Base-by-base conservation (phyloP, 2,113 vertebrate genomes). In the Rissa tridactyla region DNA sequence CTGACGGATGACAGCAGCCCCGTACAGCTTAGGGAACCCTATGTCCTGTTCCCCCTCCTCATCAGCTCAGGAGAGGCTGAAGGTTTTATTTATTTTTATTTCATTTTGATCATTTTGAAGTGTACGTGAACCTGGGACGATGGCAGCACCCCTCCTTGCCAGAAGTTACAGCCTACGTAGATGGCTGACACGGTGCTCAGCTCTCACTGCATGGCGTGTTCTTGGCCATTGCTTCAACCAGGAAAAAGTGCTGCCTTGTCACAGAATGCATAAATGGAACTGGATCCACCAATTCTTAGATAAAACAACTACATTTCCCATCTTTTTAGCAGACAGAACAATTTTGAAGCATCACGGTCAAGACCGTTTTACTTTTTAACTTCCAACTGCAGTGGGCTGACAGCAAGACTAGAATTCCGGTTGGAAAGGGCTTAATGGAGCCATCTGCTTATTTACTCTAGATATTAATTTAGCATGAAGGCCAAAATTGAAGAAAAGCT, bases 381-480 rank as follows among this genome's bases (percentile, higher is more conserved):
- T 65, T 46, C 83, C 87, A 60, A 42, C 2, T 54, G 90, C 69
- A 64, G 58, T 0, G 47, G 38, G 61, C 66, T 69, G 86, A 90
- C 29, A 46, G 34, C 6, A n/a, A 57, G 80, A 51, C 40, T n/a
- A 36, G 22, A 82, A 55, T 38, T 77, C 30, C 82, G 89, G 47
- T 32, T 47, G 49, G 54, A 70, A 52, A 44, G 85, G 84, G 68
- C 58, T 60, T 25, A 40, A 54, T 14, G n/a, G 78, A 93, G 34
- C 86, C 91, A 94, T 84, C 88, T 92, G 72, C 70, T 90, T 87
- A 40, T 93, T 92, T 81, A 90, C 82, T 73, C 42, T 32, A 69
- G n/a, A 36, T 66, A 62, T 11, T 66, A 83, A 80, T 64, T 77
- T 18, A 54, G 69, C 86, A 51, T 4, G 15, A 60, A 44, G 69